Conservation (phyloP, 23 tunicate genomes). For the Styela clava region DNA sequence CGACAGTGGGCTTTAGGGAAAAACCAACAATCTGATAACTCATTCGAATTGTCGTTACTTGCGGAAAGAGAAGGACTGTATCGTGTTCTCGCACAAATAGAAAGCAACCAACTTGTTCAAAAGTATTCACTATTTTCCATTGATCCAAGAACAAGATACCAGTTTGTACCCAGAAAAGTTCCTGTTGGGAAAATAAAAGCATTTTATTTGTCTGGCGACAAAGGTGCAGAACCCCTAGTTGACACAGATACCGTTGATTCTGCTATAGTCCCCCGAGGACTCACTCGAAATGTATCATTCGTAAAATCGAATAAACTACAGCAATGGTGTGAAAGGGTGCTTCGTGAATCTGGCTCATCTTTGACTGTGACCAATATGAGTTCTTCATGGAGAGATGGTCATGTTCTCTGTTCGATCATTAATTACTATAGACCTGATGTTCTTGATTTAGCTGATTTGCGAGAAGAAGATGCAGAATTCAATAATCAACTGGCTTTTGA, state of each 20-base stretch:
- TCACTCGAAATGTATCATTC: slow-evolving; percentile 46
- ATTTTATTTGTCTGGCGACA: slow-evolving; percentile 7
- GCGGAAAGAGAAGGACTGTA: slow-evolving; percentile 25
- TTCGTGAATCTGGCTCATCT: slow-evolving; percentile 28
- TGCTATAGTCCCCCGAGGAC: neutral
- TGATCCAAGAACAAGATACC: slow-evolving; percentile 37
- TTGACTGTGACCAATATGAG: slow-evolving; percentile 63
- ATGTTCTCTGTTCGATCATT: slow-evolving; percentile 69
- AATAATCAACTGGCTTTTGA: slow-evolving; percentile 95
- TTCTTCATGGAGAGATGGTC: slow-evolving; percentile 77
- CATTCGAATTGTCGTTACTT: slow-evolving; percentile 14
- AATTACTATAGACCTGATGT: slow-evolving; percentile 73
- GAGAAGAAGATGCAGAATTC: slow-evolving; percentile 30
- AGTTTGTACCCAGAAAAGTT: neutral
- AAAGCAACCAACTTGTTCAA: slow-evolving; percentile 12
- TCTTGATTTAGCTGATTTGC: slow-evolving; percentile 40
- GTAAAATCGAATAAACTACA: slow-evolving; percentile 54
- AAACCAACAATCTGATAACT: neutral
- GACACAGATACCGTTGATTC: neutral
- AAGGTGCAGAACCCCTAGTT: neutral
- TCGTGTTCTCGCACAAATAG: slow-evolving; percentile 6
- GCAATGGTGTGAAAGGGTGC: slow-evolving; percentile 58
- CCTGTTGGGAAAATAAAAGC: neutral
- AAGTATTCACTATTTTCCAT: slow-evolving; percentile 26
- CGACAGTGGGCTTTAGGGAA: slow-evolving; percentile 42